Base-by-base conservation (phyloP, 2,888 invertebrate genomes). In the Hypselothyrea guttata region DNA sequence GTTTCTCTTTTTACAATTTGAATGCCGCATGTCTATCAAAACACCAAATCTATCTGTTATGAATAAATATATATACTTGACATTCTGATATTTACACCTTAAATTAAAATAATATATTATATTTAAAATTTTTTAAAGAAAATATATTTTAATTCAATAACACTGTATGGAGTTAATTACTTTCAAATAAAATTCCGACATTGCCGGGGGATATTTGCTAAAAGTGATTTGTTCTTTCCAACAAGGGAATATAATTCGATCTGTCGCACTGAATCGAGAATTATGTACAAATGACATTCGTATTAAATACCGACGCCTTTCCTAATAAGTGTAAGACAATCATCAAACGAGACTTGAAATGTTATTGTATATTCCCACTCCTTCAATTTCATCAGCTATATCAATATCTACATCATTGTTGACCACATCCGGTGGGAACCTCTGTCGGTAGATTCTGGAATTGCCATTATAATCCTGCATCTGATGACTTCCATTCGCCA, bases 41-140 rank as follows among this genome's bases (percentile, higher is more conserved):
- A 78, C 78, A 78, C 82, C 75, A 84, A 77, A 84, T 65, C 46
- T 65, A 79, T 84, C 83, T 85, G 85, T 81, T 85, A 85, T 79
- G 73, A 84, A 72, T 67, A 81, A 76, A 57, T 40, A 60, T 77
- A 82, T 83, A 71, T 78, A 84, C 83, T 79, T 79, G 79, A 85
- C 84, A 85, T 85, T 83, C 83, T 81, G 85, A 81, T 81, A 81
- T 81, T 85, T 81, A 81, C 83, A 79, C 62, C 81, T 61, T 66
- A 83, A 69, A 64, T 53, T 75, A 61, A 61, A 78, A 72, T 84
- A 84, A 81, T 84, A 84, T 72, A 72, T 52, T 75, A n/a, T 37
- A 38, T 16, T 71, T 78, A 78, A 75, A 55, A 72, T 60, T 84
- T 82, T 82, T 73, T 70, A 81, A 68, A 66, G 54, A 69, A 82